Base-by-base conservation (phyloP, 2,797 vertebrate genomes). In the Tauraco hartlaubi region DNA sequence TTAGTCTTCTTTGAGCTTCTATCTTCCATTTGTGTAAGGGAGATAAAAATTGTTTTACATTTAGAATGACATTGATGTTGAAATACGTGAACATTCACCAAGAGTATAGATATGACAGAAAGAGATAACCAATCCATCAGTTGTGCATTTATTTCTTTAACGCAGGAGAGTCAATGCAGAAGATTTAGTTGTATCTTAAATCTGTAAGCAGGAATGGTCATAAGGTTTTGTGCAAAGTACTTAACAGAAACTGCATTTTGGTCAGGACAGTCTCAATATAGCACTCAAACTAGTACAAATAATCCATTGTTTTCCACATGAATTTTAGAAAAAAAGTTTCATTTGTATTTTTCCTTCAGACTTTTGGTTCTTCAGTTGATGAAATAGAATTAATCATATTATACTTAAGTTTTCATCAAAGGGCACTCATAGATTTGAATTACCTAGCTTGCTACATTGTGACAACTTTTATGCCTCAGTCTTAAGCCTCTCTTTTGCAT, bases 361-460 rank as follows among this genome's bases (percentile, higher is more conserved):
- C 20, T 69, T 69, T 35, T 16, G 6, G 15, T 77, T 64, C 28
- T 73, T 73, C 51, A 54, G 29, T 41, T 43, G 52, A 76, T 89
- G 55, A 94, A 95, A 39, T 28, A 89, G 87, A 94, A 94, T 89
- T 92, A 87, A 82, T 92, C 9, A 85, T 82, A 59, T 41, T 63
- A 59, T 74, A 82, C 92, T 92, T 87, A 92, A 91, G 56, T 89
- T 96, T 94, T 94, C 67, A 91, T 94, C 87, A 85, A 92, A 87
- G 71, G 26, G 12, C 28, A 56, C 15, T 55, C 26, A 5, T n/a
- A 82, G 37, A 67, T 89, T 87, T 85, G 29, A 79, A 39, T 87
- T 94, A 71, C 56, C 41, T 83, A 85, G 13, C 31, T 82, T 74
- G 18, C 58, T 67, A 69, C 56, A 52, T 91, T 26, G 20, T 71